Evolutionary conservation across 2,888 invertebrate genomes (phyloP), one percentile per base, ranked within the genome.

Genomic region (Epirrhoe tristata): DNA sequence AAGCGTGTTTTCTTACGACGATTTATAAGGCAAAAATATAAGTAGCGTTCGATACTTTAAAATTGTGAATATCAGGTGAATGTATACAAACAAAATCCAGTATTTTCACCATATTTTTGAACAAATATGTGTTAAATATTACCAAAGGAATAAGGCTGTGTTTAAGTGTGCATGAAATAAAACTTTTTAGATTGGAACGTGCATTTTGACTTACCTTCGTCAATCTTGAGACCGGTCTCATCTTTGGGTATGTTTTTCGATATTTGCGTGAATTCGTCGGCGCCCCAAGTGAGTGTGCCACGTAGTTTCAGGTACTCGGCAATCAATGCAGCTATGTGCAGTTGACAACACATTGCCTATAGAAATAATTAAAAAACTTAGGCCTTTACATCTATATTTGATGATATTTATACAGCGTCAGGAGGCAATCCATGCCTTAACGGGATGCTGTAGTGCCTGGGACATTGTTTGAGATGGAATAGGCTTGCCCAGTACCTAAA

Each of bases 321-420:
- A 93, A 99, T 98, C 34, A 99, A 94, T 0, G 99, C 99, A 5
- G 98, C 98, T 75, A 99, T 98, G 85, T 99, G 99, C 0, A 99
- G 94, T 85, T 98, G 98, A 83, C 98, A 98, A 85, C 98, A 98
- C 81, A 98, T 98, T 50, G 98, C 98, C 95, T n/a, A n/a, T n/a
- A n/a, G n/a, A n/a, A n/a, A n/a, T n/a, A n/a, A n/a, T n/a, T n/a
- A n/a, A n/a, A n/a, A n/a, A n/a, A n/a, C n/a, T n/a, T n/a, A n/a
- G n/a, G n/a, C n/a, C n/a, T n/a, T n/a, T n/a, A n/a, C n/a, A n/a
- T n/a, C n/a, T n/a, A n/a, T n/a, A n/a, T n/a, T n/a, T n/a, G n/a
- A n/a, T n/a, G n/a, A n/a, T n/a, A n/a, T n/a, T n/a, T n/a, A n/a
- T n/a, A n/a, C n/a, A n/a, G n/a, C n/a, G n/a, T n/a, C n/a, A n/a